Evolutionary conservation across 1,140 invertebrate genomes (phyloP).

Genomic region (Drosophila watanabei): DNA sequence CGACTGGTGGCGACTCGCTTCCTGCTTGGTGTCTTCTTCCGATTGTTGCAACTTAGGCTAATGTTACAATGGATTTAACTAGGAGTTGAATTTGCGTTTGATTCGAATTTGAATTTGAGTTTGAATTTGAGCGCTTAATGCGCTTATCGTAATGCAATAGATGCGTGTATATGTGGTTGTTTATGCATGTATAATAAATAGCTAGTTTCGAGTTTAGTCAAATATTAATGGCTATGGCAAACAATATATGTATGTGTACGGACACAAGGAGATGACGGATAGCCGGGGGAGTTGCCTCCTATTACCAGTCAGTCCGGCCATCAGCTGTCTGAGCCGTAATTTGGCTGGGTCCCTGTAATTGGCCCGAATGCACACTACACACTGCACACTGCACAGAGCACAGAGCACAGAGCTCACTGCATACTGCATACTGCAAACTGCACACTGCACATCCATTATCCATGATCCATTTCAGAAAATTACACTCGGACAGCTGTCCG

Average conservation of each 20-base stretch:
- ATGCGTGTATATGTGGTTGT: constrained; percentile 50
- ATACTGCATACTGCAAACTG: constrained; percentile 7
- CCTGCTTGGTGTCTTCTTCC: constrained; percentile 18
- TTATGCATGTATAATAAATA: constrained; percentile 69
- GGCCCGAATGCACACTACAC: constrained; percentile 34
- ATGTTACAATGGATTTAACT: constrained; percentile 59
- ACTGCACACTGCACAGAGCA: constrained; percentile 10
- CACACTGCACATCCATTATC: constrained; percentile 56
- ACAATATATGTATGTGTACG: constrained; percentile 33
- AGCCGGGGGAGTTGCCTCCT: constrained; percentile 30
- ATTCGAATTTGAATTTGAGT: constrained; percentile 50
- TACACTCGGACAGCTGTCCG: constrained; percentile 66
- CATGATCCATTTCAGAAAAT: constrained; percentile 72
- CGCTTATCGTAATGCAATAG: constrained; percentile 66
- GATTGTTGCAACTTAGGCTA: constrained; percentile 52
- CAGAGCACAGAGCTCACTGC: constrained; percentile 22
- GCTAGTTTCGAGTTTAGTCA: constrained; percentile 76
- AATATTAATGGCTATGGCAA: constrained; percentile 75
- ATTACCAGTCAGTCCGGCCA: constrained; percentile 41
- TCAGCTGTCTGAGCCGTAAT: constrained; percentile 61
- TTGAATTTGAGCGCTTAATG: constrained; percentile 67
- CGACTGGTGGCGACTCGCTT: constrained; percentile 34
- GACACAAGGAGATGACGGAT: constrained; percentile 29
- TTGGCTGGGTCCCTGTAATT: constrained; percentile 61
- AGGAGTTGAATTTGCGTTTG: constrained; percentile 27